phyloP scores from a whole-genome alignment of 2,888 invertebrate species.

The Cyrtodaria siliqua region DNA sequence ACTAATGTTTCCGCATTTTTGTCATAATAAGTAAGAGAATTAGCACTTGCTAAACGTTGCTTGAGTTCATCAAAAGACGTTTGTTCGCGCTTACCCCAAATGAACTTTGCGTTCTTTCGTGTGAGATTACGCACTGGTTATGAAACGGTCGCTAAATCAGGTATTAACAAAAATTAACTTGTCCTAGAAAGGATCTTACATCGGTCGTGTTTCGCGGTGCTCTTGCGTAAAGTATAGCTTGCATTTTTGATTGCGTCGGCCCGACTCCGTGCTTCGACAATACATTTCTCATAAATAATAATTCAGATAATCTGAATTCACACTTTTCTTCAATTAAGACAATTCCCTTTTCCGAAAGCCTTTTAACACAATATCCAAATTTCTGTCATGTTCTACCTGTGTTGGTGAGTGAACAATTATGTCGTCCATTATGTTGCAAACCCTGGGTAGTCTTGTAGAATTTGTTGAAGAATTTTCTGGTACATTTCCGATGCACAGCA shows the following conservation, averaged over 20 bases:
- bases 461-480: conserved; percentile 27
- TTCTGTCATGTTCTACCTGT: conserved; percentile 51
- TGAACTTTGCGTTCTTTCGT: too few species aligned
- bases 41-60: too few species aligned
- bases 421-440: conserved; percentile 45
- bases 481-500: conserved; percentile 61
- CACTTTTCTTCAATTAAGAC: conserved; percentile 65
- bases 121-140: conserved; percentile 34
- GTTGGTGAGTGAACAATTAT: conserved; percentile 56
- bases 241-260: conserved; percentile 24
- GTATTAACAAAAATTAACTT: conserved; percentile 51
- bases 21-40: conserved; percentile 16
- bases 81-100: conserved; percentile 27
- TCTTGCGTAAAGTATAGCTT: conserved; percentile 11
- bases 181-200: conserved; percentile 33
- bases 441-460: conserved; percentile 35
- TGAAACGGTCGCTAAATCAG: conserved; percentile 45
- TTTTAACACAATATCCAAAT: conserved; percentile 45
- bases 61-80: conserved; percentile 35
- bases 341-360: not conserved
- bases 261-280: conserved; percentile 43
- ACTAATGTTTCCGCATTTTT: conserved; percentile 13
- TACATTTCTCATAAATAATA: conserved; percentile 49
- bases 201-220: conserved; percentile 20
- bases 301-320: conserved; percentile 53